Evolutionary conservation across 2,797 vertebrate genomes (phyloP).

Genomic region (Fratercula arctica): DNA sequence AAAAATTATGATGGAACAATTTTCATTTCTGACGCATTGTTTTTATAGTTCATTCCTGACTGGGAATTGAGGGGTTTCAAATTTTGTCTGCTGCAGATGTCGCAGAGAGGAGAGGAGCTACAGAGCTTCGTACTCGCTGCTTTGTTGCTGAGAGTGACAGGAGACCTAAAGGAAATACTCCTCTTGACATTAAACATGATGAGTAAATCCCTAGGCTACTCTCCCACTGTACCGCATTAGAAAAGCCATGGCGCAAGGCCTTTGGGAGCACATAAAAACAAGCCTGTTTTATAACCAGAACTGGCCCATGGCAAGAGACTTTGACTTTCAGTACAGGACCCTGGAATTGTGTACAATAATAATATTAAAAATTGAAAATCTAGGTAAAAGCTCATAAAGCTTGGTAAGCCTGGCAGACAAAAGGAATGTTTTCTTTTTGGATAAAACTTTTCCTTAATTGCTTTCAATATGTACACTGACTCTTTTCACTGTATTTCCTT

Average conservation of each 20-base stretch:
- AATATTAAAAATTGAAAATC: neutral
- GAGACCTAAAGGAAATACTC: constrained; percentile 5
- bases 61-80: constrained; percentile 76
- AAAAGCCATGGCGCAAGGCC: neutral
- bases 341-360: neutral
- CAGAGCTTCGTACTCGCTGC: constrained; percentile 58
- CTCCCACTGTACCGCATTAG: neutral
- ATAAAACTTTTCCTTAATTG: neutral
- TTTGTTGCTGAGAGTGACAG: constrained; percentile 73
- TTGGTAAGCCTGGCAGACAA: neutral
- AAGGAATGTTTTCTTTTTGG: neutral
- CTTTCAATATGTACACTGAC: neutral
- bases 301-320: neutral
- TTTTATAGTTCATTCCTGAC: constrained; percentile 77
- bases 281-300: neutral
- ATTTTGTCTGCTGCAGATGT: constrained; percentile 74
- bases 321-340: neutral
- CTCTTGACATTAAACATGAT: constrained; percentile 26
- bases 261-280: neutral
- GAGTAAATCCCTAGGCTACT: constrained; percentile 36
- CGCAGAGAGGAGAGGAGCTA: constrained; percentile 41
- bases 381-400: neutral
- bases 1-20: constrained; percentile 83
- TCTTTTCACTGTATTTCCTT: neutral
- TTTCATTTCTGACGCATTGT: constrained; percentile 83